Evolutionary conservation across 2,797 vertebrate genomes (phyloP), one percentile per base, ranked within the genome.

Genomic region (Anolis apletophallus): DNA sequence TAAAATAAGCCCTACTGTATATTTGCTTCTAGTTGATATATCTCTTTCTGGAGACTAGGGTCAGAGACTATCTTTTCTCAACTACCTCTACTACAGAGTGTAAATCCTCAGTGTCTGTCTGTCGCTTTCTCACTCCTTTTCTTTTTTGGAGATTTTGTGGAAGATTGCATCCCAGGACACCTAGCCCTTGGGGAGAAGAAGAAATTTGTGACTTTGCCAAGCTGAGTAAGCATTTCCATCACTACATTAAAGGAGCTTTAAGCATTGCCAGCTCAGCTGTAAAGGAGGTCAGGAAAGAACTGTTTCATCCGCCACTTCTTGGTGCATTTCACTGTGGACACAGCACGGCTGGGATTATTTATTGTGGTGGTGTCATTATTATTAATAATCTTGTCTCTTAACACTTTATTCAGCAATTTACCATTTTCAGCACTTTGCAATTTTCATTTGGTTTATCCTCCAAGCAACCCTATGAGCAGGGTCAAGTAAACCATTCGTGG

Each of bases 151-250:
- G 9, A 57, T 52, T 86, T 87, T 32, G 69, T 0, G 1, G 68
- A 84, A 88, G 87, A 88, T 23, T 81, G 88, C 2, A 54, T 32
- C 85, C 89, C 91, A 73, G 93, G 88, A 90, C 72, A 7, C 80
- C 0, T 5, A 40, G 46, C 87, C 89, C 75, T 40, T 13, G 64
- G 93, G 88, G 81, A 89, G 79, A 73, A 55, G 79, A 81, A 82
- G 85, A 72, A 59, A 76, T 55, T 12, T 16, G 90, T 86, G 92
- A 83, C 88, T 91, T 82, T 14, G 59, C 59, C 19, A 21, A 52
- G 93, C 92, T 88, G 91, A 88, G 87, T 87, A 57, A 86, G 89
- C 87, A 59, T 34, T 55, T 36, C 81, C 13, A 64, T 83, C 29
- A 84, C 68, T 0, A 26, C 34, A 61, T 80, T 16, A 78, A 50